Conservation (phyloP, 2,113 vertebrate species). For the Polypterus bichir region DNA sequence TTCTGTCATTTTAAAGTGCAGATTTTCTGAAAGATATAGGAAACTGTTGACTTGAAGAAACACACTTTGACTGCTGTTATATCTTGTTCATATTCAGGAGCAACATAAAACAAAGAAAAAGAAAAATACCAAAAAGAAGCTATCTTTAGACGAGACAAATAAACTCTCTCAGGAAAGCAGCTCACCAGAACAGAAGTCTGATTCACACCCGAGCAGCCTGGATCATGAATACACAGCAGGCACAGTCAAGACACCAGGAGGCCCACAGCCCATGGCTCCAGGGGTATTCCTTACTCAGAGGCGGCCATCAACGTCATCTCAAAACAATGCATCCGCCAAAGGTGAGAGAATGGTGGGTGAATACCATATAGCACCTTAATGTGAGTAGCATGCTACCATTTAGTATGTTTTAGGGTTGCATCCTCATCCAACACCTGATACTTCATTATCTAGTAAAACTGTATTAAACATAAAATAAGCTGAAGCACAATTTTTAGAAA, state of each 20-base stretch:
- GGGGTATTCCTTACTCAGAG: conserved; percentile 89
- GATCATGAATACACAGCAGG: conserved; percentile 80
- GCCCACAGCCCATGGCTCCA: conserved; percentile 81
- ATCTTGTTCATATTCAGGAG: conserved; percentile 52
- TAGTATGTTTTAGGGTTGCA: too few relatives aligned
- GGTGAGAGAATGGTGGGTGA: conserved; percentile 35
- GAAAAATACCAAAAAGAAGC: conserved; percentile 83
- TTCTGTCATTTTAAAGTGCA: too few relatives aligned
- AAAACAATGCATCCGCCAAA: conserved; percentile 75
- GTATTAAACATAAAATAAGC: too few relatives aligned
- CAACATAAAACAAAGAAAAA: conserved; percentile 92
- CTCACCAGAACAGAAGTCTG: conserved; percentile 74
- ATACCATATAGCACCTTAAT: too few relatives aligned
- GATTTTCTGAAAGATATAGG: too few relatives aligned
- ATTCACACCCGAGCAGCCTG: conserved; percentile 73
- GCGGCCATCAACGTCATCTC: conserved; percentile 76
- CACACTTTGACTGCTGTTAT: background rate
- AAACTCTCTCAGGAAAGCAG: conserved; percentile 74
- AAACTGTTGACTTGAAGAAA: too few relatives aligned
- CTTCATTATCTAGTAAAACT: too few relatives aligned
- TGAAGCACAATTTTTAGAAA: too few relatives aligned
- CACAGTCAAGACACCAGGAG: conserved; percentile 55
- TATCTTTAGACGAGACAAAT: conserved; percentile 45
- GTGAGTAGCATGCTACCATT: too few relatives aligned
- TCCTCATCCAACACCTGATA: too few relatives aligned